Evolutionary conservation across 2,888 invertebrate genomes (phyloP), one percentile per base, ranked within the genome.

Genomic region (Theodoxus fluviatilis): DNA sequence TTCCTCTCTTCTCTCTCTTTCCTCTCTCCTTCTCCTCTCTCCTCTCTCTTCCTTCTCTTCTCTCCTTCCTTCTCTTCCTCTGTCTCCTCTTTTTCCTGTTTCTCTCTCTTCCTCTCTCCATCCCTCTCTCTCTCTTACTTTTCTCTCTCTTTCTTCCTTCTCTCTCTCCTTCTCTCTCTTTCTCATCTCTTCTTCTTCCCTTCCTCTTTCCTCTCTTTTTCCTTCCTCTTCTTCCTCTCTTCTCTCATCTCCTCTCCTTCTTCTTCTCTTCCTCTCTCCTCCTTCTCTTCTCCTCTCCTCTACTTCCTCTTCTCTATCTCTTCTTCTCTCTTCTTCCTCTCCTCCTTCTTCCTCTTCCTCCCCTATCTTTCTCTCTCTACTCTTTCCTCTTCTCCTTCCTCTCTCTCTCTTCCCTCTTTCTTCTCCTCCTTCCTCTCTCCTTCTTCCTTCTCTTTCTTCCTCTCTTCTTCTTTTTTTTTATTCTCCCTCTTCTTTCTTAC

Each of bases 231-330:
- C 40, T 40, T 25, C 43, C 28, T 22, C 43, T 28, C 28, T 28
- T 33, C 43, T 18, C 28, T 18, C 3, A 25, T 22, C 43, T 40
- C 15, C 25, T 40, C 43, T 2, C 25, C 43, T 38, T 25, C 25
- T 25, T 40, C 40, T 22, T 33, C 33, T 65, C 38, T 49, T 4
- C 49, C 47, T 22, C 33, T 6, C 31, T 35, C n/a, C 28, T 37
- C 52, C 57, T 31, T 35, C 25, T 22, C 43, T 47, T 25, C 37
- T n/a, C 40, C 22, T 37, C 43, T 52, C 52, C 47, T 63, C 33
- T 33, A 47, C 33, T 37, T 64, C 64, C 52, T 64, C 43, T 33
- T 52, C 22, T 22, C 64, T 52, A n/a, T 64, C 52, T 35, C 63
- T 18, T 38, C 63, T 37, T 18, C 52, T 40, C 59, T 31, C 31